These are phyloP conservation scores for Salvator merianae DNA, from an alignment of 2,113 vertebrate species.

Conservation along the genomic window DNA sequence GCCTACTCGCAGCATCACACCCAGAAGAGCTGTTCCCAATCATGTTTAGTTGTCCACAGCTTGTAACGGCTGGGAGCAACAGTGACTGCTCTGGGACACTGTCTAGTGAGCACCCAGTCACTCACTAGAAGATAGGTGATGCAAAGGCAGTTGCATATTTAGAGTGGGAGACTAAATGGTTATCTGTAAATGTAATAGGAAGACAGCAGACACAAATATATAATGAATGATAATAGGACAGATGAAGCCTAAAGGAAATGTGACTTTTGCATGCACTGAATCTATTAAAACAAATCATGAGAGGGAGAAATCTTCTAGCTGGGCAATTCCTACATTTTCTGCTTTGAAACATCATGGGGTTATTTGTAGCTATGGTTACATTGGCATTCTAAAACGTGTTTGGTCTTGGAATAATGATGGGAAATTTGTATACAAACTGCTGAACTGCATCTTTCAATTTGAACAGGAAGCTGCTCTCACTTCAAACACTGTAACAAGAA, in stretches of 20 bases:
- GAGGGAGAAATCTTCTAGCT: constrained; percentile 22
- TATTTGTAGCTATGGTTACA: constrained; percentile 63
- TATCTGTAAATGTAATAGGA: constrained; percentile 12
- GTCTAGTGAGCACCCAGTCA: no score
- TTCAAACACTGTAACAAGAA: constrained; percentile 43
- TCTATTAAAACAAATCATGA: constrained; percentile 7
- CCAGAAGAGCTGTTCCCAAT: no score
- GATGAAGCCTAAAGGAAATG: constrained; percentile 20
- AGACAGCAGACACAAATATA: not conserved
- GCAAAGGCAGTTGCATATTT: no score
- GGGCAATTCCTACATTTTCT: constrained; percentile 8
- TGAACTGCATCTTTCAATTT: constrained; percentile 58
- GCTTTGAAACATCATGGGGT: constrained; percentile 9
- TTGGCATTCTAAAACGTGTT: constrained; percentile 44
- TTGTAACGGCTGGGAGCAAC: no score
- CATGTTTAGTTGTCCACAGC: no score
- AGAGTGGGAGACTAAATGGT: not conserved
- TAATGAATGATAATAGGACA: not conserved
- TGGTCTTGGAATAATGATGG: constrained; percentile 55
- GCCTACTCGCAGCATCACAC: no score
- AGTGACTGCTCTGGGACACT: no score
- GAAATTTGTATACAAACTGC: constrained; percentile 62
- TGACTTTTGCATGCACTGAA: not conserved
- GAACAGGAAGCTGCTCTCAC: constrained; percentile 43
- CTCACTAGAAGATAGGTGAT: no score